These are phyloP conservation scores for Nothocercus nigrocapillus DNA, from an alignment of 2,113 vertebrate species.

Conservation along the genomic window DNA sequence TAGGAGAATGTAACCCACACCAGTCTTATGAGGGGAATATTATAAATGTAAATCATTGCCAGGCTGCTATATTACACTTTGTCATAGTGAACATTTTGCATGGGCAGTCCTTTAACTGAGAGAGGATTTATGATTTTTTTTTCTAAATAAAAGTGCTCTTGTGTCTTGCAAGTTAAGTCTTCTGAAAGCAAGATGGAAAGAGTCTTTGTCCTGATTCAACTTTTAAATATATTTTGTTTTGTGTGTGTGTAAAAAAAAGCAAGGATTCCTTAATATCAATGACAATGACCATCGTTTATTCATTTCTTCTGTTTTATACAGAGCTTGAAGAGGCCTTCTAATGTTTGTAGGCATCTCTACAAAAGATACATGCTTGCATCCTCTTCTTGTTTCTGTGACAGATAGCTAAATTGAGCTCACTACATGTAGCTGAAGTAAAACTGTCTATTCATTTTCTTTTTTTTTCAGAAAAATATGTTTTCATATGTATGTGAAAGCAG, in stretches of 20 bases:
- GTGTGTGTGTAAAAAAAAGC: background rate
- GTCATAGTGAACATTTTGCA: background rate
- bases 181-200: background rate
- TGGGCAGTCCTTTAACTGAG: background rate
- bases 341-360: background rate
- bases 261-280: background rate
- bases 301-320: background rate
- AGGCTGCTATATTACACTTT: background rate
- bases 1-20: background rate
- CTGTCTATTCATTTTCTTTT: background rate
- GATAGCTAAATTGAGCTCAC: background rate
- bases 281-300: background rate
- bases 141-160: background rate
- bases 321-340: background rate
- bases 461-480: background rate
- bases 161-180: background rate
- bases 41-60: background rate
- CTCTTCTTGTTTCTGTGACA: background rate
- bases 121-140: background rate
- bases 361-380: background rate
- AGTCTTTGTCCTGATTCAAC: background rate
- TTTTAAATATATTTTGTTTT: background rate
- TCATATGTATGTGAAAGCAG: background rate
- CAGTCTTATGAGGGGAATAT: background rate
- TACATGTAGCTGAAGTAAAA: background rate